phyloP scores from a whole-genome alignment of 2,888 invertebrate genomes.

The Tachina grossa region DNA sequence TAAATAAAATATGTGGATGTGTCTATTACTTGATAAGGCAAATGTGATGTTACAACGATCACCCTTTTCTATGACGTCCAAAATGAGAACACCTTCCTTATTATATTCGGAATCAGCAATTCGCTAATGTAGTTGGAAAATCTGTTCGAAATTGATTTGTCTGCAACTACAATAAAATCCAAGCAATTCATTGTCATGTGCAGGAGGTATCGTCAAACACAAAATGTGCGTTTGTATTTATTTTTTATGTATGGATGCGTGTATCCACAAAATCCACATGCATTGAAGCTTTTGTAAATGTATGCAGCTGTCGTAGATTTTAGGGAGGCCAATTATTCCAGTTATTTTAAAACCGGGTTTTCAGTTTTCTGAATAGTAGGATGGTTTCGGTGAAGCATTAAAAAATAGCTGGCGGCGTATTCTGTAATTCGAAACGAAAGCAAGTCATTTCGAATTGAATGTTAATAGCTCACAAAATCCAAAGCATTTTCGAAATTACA shows the following conservation, averaged over 20 bases:
- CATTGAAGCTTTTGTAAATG: too few species aligned
- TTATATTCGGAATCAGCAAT: neutral
- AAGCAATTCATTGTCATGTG: slow-evolving; percentile 18
- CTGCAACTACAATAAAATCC: neutral
- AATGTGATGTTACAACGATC: neutral
- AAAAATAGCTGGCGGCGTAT: too few species aligned
- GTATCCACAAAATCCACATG: neutral
- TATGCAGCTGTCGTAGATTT: too few species aligned
- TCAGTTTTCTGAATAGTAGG: too few species aligned
- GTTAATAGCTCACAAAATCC: too few species aligned
- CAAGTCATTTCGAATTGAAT: too few species aligned
- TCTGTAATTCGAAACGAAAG: too few species aligned
- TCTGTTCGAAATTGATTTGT: slow-evolving; percentile 50
- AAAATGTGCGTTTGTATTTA: neutral
- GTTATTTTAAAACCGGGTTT: too few species aligned
- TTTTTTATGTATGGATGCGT: neutral
- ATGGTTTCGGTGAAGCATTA: too few species aligned
- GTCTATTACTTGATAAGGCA: slow-evolving; percentile 49
- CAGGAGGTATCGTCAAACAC: slow-evolving; percentile 5
- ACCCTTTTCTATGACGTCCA: slow-evolving; percentile 1
- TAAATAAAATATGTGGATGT: slow-evolving; percentile 27
- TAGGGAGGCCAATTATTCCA: too few species aligned
- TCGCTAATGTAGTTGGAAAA: slow-evolving; percentile 1
- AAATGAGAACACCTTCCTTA: slow-evolving; percentile 4
- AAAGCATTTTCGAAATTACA: too few species aligned